Conservation (phyloP, 2,797 vertebrate genomes). For the Spizella passerina region DNA sequence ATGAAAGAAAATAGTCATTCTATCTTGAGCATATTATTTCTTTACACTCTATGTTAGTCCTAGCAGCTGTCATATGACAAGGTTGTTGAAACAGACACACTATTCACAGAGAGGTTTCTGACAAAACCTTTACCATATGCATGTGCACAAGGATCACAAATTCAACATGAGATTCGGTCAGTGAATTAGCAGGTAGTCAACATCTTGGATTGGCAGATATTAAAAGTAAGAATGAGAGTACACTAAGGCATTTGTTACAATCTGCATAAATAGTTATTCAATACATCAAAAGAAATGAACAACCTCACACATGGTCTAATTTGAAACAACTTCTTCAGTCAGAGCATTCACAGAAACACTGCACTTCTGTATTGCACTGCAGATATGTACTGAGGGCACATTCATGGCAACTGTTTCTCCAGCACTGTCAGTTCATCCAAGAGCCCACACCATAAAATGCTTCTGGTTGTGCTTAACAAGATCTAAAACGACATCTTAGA, state of each 20-base stretch:
- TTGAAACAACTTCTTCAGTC: background rate
- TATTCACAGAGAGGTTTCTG: background rate
- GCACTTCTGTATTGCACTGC: background rate
- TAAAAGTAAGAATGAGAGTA: background rate
- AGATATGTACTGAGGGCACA: background rate
- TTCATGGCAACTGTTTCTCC: background rate
- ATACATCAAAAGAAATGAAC: background rate
- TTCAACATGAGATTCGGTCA: background rate
- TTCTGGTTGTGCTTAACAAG: background rate
- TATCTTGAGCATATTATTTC: slow-evolving; percentile 62
- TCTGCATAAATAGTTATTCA: background rate
- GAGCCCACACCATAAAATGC: background rate
- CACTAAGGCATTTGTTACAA: background rate
- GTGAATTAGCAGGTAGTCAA: background rate
- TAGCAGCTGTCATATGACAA: background rate
- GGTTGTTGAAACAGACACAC: background rate
- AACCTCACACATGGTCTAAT: background rate
- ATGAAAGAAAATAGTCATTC: slow-evolving; percentile 80
- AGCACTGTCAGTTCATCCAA: background rate
- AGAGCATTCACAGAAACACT: background rate
- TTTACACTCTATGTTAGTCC: slow-evolving; percentile 36
- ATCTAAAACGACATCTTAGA: background rate
- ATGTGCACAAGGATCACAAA: background rate
- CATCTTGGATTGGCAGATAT: background rate
- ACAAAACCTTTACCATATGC: background rate